Evolutionary conservation across 2,113 vertebrate species (phyloP), one percentile per base, ranked within the genome.

Genomic region (Rhodinocichla rosea): DNA sequence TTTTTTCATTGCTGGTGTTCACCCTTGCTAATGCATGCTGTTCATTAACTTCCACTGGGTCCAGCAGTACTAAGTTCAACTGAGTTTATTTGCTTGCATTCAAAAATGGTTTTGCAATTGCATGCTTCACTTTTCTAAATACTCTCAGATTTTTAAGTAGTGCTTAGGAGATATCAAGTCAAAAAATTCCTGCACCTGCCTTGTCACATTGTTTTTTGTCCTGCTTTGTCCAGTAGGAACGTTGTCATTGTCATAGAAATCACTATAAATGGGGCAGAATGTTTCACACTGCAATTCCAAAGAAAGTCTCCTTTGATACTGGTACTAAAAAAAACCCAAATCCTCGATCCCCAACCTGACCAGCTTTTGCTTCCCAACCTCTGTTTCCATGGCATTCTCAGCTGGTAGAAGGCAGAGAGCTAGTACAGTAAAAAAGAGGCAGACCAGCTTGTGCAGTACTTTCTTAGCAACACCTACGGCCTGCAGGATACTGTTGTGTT

Each of bases 401-500:
- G 96, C 81, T 79, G 84, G 91, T 55, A 88, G 87, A 95, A 97
- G 68, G 82, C 89, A 93, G 86, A 83, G 73, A 87, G 62, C 80
- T 82, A 44, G 80, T 62, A 70, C 88, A 93, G 92, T 73, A 50
- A 90, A 85, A 91, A 76, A 90, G 75, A 95, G 45, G 47, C 81
- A 94, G 81, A 80, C 57, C 92, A 94, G 95, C 90, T 88, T 80
- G 73, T 86, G 44, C 95, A 68, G 59, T 75, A 71, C 95, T 71
- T 93, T 94, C 80, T 75, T 96, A 93, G 97, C 87, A 97, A 97
- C 83, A 97, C 88, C 78, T 89, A 84, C 73, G 24, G 92, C 59
- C 55, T 55, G 79, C 19, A 70, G 87, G 62, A 94, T 93, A 81
- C 94, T 74, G 53, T 94, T 82, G 79, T 11, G 49, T 89, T 96